Base-by-base conservation (phyloP, 2,113 vertebrate species). In the human region DNA sequence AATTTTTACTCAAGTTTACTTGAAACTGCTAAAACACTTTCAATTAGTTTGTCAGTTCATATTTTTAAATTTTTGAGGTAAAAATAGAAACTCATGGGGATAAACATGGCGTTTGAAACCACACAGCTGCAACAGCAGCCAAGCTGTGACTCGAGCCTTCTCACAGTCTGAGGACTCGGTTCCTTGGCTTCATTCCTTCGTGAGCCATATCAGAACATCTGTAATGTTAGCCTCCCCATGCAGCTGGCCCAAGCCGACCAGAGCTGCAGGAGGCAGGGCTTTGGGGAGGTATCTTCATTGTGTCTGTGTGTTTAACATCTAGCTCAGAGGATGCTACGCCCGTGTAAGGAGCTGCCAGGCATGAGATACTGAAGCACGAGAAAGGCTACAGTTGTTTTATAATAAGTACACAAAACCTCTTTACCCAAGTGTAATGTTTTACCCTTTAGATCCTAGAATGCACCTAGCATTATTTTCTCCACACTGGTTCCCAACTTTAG, bases 11-110 rank as follows among this genome's bases (percentile, higher is more conserved):
- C 52, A 89, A 7, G 27, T 96, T 97, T 64, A 88, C 43, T 90
- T 83, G 59, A 95, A 97, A 79, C 52, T 64, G 20, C 64, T 80
- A 50, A 82, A 72, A 92, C 38, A 35, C 43, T 83, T 94, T 64
- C 32, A 27, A 76, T 93, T 82, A 87, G 93, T 78, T 57, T 76
- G 57, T 81, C 38, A 50, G 93, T 43, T 89, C 14, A 6, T 93
- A 91, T 90, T 95, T 97, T 95, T 79, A 45, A 97, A 82, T 86
- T 18, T 50, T 48, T 75, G 83, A 94, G 70, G 22, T 94, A 96
- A 98, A 97, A 96, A 96, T 94, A 96, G 94, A 90, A 95, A 94
- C 64, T 8, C 52, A 3, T 8, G 43, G 20, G 45, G 81, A 93
- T 95, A 93, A 96, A 95, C 76, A 90, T 52, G 64, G 95, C 59